A percentile compares a stretch with the other conserved stretches of the same genome.
These are phyloP conservation scores for Schizothorax lantsangensis DNA, from an alignment of 2,797 vertebrate genomes.

Conservation along the genomic window DNA sequence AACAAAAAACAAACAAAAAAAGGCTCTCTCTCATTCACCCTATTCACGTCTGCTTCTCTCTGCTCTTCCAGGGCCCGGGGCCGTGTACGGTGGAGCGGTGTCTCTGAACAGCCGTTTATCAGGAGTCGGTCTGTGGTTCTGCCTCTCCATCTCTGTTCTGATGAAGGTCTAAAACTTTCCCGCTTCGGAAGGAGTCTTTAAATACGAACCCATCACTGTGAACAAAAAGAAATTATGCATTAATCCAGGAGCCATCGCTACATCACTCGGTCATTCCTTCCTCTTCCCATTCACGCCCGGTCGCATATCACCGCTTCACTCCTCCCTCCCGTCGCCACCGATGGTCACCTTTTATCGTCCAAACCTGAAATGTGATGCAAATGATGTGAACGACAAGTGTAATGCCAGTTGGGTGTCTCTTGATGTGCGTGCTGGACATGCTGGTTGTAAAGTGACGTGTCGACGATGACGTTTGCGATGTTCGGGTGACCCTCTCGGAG, in stretches of 20 bases:
- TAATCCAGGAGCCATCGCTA: constrained; percentile 89
- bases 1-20: no score
- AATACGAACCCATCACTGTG: constrained; percentile 96
- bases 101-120: constrained; percentile 69
- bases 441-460: constrained; percentile 65
- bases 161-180: constrained; percentile 75
- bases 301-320: constrained; percentile 12
- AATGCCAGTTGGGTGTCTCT: constrained; percentile 26
- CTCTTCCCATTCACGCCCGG: constrained; percentile 27
- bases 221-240: constrained; percentile 91
- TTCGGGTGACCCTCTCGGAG: constrained; percentile 67
- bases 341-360: constrained; percentile 70
- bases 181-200: constrained; percentile 78
- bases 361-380: constrained; percentile 72
- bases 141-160: constrained; percentile 75
- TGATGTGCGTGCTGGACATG: constrained; percentile 60
- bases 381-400: constrained; percentile 66
- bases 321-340: constrained; percentile 56
- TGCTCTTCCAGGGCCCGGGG: constrained; percentile 76
- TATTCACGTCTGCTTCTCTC: constrained; percentile 2
- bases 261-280: constrained; percentile 71
- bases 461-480: constrained; percentile 57
- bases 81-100: constrained; percentile 73
- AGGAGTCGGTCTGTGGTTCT: constrained; percentile 70
- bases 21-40: constrained; percentile 18